Conservation (phyloP, 2,888 invertebrate species). For the Xestia c-nigrum region DNA sequence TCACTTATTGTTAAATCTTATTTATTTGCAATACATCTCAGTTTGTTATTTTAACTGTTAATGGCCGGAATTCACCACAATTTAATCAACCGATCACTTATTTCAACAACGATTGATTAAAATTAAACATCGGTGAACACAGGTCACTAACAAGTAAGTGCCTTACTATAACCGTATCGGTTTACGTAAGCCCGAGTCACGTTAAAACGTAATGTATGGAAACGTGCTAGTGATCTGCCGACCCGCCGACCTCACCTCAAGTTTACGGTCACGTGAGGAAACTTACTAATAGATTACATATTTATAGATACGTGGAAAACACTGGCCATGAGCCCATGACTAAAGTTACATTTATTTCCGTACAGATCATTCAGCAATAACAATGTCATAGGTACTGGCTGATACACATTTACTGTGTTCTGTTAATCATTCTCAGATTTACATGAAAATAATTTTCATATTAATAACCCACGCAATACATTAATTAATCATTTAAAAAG, state of each 20-base stretch:
- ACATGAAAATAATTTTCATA: constrained; percentile 18
- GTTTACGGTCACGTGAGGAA: constrained; percentile 67
- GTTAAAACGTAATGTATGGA: constrained; percentile 56
- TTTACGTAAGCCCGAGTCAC: constrained; percentile 62
- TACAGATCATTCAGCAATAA: constrained; percentile 25
- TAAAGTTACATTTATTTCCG: constrained; percentile 35
- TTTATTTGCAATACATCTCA: constrained; percentile 13
- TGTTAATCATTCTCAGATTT: constrained; percentile 25
- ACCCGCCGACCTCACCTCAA: constrained; percentile 60
- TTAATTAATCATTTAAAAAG: constrained; percentile 52
- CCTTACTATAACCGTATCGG: constrained; percentile 46
- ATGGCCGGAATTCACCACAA: background rate
- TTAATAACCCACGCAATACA: background rate
- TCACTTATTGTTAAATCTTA: constrained; percentile 25
- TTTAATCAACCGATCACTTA: background rate
- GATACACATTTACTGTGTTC: background rate
- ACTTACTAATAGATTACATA: constrained; percentile 57
- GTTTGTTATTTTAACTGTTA: constrained; percentile 34
- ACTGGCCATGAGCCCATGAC: constrained; percentile 34
- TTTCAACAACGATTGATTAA: constrained; percentile 27
- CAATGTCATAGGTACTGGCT: constrained; percentile 15
- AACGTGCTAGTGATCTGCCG: constrained; percentile 60
- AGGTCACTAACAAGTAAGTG: constrained; percentile 20
- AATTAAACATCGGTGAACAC: constrained; percentile 5
- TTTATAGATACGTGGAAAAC: constrained; percentile 50